phyloP scores from a whole-genome alignment of 2,113 vertebrate species.

The Campylorhamphus procurvoides region DNA sequence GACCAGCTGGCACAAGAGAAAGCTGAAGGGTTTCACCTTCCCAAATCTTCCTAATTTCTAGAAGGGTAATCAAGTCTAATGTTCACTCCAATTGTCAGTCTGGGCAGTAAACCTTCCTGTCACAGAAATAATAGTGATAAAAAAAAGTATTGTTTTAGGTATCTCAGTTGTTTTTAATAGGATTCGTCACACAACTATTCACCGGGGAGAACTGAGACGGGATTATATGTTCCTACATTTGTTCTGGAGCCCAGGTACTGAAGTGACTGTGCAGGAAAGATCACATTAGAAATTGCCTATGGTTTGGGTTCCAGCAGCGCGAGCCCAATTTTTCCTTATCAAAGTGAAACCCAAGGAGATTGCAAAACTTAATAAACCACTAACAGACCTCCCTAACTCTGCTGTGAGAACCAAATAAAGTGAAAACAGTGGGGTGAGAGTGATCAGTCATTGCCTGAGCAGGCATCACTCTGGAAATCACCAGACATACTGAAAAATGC shows the following conservation, averaged over 20 bases:
- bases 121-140: neutral
- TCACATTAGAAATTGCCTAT: neutral
- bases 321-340: neutral
- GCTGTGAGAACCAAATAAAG: neutral
- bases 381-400: neutral
- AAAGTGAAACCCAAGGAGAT: neutral
- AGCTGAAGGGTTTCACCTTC: neutral
- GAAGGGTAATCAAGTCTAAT: neutral
- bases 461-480: neutral
- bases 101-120: neutral
- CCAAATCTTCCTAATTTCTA: neutral
- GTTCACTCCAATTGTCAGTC: neutral
- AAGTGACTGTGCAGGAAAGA: neutral
- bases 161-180: neutral
- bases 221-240: neutral
- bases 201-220: neutral
- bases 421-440: neutral
- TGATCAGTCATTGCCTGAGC: neutral
- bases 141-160: neutral
- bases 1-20: neutral
- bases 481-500: neutral
- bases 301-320: neutral
- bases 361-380: neutral
- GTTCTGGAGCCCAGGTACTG: neutral
- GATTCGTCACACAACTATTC: neutral